A percentile compares a stretch with the other conserved stretches of the same genome.
Evolutionary conservation across 1,140 invertebrate genomes (phyloP).

Genomic region (Zaprionus lachaisei): DNA sequence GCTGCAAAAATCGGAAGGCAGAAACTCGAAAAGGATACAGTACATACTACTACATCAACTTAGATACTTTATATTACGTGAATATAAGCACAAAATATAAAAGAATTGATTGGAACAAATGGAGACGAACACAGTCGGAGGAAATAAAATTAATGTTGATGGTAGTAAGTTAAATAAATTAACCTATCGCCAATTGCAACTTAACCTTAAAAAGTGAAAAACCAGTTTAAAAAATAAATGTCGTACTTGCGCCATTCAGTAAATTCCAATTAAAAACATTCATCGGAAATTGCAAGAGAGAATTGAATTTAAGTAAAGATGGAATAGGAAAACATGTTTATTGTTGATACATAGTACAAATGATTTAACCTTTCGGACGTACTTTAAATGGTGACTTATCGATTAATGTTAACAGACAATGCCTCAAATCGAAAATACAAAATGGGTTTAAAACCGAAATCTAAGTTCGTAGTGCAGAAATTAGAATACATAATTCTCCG

Average conservation of each 20-base stretch:
- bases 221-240: neutral
- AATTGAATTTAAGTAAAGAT: neutral
- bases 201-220: neutral
- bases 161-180: constrained; percentile 55
- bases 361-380: too few relatives aligned
- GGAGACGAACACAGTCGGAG: constrained; percentile 48
- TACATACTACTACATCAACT: neutral
- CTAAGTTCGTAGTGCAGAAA: too few relatives aligned
- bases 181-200: neutral
- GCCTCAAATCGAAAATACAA: too few relatives aligned
- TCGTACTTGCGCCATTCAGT: neutral
- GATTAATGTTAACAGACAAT: too few relatives aligned
- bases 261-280: neutral
- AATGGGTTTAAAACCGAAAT: too few relatives aligned
- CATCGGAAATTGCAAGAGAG: neutral
- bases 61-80: neutral
- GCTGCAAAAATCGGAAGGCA: constrained; percentile 17
- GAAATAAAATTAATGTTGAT: constrained; percentile 46
- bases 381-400: too few relatives aligned
- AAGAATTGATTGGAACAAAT: constrained; percentile 31
- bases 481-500: too few relatives aligned
- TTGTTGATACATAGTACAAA: too few relatives aligned
- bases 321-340: neutral
- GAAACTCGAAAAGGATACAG: neutral
- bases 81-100: neutral